Evolutionary conservation across 2,888 invertebrate genomes (phyloP).

Genomic region (Reticulitermes lucifugus): DNA sequence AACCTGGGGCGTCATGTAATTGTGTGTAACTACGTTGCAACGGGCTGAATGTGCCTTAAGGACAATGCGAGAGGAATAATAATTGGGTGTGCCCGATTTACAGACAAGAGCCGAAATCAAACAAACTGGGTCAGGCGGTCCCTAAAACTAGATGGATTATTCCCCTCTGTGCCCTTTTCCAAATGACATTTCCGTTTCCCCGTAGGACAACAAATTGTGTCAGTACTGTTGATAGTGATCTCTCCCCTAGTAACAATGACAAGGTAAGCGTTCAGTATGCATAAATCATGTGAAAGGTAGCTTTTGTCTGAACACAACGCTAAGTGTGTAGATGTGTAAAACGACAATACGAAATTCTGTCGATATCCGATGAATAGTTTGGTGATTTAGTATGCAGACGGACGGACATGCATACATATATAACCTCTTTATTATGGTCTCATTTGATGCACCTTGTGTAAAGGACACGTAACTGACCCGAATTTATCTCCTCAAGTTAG

Average conservation of each 20-base stretch:
- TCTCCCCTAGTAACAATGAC: neutral
- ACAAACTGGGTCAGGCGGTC: neutral
- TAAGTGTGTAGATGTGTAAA: too few species aligned
- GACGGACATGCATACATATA: too few species aligned
- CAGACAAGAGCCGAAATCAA: neutral
- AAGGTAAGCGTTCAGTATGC: neutral
- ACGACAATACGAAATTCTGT: too few species aligned
- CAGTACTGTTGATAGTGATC: neutral
- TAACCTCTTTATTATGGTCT: too few species aligned
- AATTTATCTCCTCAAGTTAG: too few species aligned
- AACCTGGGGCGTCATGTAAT: neutral
- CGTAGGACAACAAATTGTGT: neutral
- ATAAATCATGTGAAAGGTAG: too few species aligned
- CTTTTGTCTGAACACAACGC: too few species aligned
- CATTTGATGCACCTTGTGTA: too few species aligned
- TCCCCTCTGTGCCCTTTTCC: neutral
- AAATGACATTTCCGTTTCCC: neutral
- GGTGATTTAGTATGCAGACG: too few species aligned
- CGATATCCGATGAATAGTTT: too few species aligned
- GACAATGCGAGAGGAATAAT: neutral
- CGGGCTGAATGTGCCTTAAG: neutral
- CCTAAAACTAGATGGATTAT: neutral
- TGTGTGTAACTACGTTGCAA: neutral
- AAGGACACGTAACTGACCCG: too few species aligned
- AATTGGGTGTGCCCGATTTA: neutral